Base-by-base conservation (phyloP, 2,888 invertebrate genomes). In the Plagiodera versicolora region DNA sequence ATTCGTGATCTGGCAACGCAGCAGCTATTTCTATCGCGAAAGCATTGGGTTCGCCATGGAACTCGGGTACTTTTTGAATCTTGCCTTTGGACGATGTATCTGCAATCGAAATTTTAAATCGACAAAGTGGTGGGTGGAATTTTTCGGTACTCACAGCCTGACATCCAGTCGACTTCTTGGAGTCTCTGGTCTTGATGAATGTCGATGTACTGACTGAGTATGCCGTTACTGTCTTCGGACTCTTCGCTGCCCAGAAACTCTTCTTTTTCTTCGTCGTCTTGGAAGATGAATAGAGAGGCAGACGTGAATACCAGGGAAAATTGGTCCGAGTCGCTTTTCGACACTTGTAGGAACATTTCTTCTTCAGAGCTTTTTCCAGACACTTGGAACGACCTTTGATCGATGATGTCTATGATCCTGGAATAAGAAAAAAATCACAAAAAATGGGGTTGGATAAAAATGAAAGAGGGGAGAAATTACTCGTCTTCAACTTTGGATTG, bases 1-100 rank as follows among this genome's bases (percentile, higher is more conserved):
- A 83, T 64, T 86, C 85, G 63, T 85, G 84, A 39, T 82, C 81
- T 1, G 81, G 77, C 44, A 83, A 78, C 70, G 85, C 81, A 2
- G 85, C 85, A 60, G 86, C 85, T 17, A 89, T 72, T 72, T 89
- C 88, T 20, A 89, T 67, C 0, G 84, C 75, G 69, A 89, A 87
- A 0, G 87, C 89, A 72, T 88, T 88, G 0, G 82, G 76, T 10
- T 78, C 70, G 0, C 86, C 86, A 0, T 73, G 61, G 58, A 67
- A 72, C 56, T 62, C 64, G 14, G 70, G 68, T 2, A 66, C 54
- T 45, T 55, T 66, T 11, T 52, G 52, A 10, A 56, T 39, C 16
- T 50, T 39, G n/a, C 39, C 54, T 24, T 48, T 56, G 0, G 58
- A 39, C 11, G 58, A 32, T 10, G 63, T 60, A 51, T 64, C 58